Conservation (phyloP, 2,797 vertebrate genomes). For the Acipenser ruthenus region DNA sequence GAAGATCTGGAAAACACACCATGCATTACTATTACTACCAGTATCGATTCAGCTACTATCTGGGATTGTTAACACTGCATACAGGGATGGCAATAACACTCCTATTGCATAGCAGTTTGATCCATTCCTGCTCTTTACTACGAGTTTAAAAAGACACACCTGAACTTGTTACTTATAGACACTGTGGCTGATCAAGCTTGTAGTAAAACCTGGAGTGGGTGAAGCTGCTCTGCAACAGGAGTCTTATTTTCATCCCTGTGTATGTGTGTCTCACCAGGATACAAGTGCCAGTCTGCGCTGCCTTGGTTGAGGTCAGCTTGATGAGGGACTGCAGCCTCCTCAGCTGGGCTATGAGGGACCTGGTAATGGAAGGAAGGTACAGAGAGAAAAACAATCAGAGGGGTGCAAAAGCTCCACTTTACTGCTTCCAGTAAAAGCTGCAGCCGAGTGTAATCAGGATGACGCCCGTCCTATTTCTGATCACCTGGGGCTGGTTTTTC, state of each 20-base stretch:
- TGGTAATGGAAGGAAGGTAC: constrained; percentile 28
- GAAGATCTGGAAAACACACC: constrained; percentile 60
- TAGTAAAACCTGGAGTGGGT: too few relatives aligned
- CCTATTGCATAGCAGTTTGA: too few relatives aligned
- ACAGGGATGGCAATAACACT: not conserved
- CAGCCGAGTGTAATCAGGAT: too few relatives aligned
- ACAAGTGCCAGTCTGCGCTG: constrained; percentile 81
- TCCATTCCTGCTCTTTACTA: too few relatives aligned
- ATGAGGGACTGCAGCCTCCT: constrained; percentile 66
- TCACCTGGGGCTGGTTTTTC: too few relatives aligned
- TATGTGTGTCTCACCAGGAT: constrained; percentile 59
- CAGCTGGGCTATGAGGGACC: constrained; percentile 73
- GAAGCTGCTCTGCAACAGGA: too few relatives aligned
- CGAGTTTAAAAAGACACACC: too few relatives aligned
- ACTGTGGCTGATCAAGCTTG: too few relatives aligned
- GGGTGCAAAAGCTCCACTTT: not conserved
- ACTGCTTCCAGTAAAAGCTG: not conserved
- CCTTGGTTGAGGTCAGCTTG: constrained; percentile 67
- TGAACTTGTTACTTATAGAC: too few relatives aligned
- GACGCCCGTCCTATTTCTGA: too few relatives aligned
- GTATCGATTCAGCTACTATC: not conserved
- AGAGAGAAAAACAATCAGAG: not conserved
- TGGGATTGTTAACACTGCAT: not conserved
- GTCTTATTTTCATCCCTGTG: not conserved
- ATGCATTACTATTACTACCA: not conserved